Evolutionary conservation across 2,888 invertebrate species (phyloP).

Genomic region (Cryptocheilus praepositus): DNA sequence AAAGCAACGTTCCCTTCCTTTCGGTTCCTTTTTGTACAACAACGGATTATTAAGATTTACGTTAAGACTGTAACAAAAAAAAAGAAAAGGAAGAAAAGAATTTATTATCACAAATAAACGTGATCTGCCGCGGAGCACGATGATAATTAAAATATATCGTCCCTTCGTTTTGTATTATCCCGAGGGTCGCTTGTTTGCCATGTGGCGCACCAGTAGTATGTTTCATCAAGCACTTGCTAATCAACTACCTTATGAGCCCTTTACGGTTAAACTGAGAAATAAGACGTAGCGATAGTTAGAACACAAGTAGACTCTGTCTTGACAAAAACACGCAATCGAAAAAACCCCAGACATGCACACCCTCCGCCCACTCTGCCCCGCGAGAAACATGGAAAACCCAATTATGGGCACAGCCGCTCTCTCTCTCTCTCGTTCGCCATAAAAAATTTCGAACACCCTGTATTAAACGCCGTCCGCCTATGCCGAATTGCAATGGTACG

Average conservation of each 20-base stretch:
- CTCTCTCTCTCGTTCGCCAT: background rate
- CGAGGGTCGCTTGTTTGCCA: no score
- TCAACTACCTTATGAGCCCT: no score
- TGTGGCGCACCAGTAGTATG: slow-evolving; percentile 18
- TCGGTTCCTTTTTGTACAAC: background rate
- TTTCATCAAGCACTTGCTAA: slow-evolving; percentile 13
- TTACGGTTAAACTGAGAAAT: background rate
- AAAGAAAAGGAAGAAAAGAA: background rate
- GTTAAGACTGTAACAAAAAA: background rate
- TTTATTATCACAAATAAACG: background rate
- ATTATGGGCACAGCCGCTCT: background rate
- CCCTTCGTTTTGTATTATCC: no score
- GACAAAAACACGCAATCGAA: no score
- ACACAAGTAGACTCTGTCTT: background rate
- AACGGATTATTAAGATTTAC: background rate
- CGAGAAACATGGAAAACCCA: background rate
- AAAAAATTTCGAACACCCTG: slow-evolving; percentile 44
- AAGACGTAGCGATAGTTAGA: background rate
- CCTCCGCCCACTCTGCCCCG: background rate
- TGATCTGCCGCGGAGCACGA: no score
- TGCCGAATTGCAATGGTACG: slow-evolving; percentile 23
- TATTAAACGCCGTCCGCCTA: slow-evolving; percentile 29
- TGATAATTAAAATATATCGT: no score
- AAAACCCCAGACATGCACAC: no score
- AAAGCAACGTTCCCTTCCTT: background rate